Evolutionary conservation across 2,113 vertebrate genomes (phyloP).

Genomic region (Corythaixoides concolor): DNA sequence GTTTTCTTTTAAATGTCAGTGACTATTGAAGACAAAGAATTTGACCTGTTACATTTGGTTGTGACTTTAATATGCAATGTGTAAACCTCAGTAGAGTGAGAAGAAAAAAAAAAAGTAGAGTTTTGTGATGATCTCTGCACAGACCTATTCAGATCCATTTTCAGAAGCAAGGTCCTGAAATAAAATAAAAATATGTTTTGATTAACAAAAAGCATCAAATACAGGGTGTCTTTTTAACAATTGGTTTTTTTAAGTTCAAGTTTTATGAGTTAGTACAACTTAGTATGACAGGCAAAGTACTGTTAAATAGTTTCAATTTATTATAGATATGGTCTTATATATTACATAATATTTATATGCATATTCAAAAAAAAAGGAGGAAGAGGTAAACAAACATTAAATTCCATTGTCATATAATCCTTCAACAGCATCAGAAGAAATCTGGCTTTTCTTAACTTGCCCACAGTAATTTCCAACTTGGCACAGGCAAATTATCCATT

Average conservation of each 20-base stretch:
- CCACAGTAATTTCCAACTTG: background rate
- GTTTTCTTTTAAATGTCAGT: background rate
- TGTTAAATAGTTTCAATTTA: background rate
- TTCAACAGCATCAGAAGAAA: background rate
- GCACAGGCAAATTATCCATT: background rate
- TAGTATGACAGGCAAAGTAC: background rate
- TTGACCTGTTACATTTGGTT: background rate
- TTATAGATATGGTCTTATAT: background rate
- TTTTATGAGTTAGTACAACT: background rate
- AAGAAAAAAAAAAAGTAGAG: background rate
- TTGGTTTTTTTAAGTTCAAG: background rate
- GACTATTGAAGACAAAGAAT: background rate
- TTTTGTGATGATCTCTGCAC: background rate
- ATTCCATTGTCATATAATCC: background rate
- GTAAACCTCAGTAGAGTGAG: background rate
- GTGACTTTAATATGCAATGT: background rate
- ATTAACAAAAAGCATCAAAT: background rate
- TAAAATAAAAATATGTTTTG: background rate
- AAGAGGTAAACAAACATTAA: background rate
- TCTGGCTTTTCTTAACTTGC: fast-evolving
- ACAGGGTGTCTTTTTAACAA: background rate
- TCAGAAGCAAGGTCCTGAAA: background rate
- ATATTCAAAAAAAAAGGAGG: background rate
- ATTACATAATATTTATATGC: background rate
- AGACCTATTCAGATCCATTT: background rate